Evolutionary conservation across 2,797 vertebrate genomes (phyloP).

Genomic region (Spondyliosoma cantharus): DNA sequence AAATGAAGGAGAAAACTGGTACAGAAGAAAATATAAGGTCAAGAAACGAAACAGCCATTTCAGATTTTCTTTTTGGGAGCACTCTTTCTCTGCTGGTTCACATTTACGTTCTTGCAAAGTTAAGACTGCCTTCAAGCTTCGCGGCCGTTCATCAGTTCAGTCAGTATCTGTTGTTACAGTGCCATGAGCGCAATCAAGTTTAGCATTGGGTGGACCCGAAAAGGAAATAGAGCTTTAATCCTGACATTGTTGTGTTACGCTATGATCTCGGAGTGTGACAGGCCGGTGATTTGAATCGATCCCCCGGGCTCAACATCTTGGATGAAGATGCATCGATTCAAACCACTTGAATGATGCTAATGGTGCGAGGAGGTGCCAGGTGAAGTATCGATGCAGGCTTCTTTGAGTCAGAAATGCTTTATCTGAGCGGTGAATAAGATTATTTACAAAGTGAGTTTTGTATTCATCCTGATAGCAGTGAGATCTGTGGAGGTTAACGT

Average conservation of each 20-base stretch:
- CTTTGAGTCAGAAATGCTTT: slow-evolving; percentile 9
- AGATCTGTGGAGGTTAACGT: background rate
- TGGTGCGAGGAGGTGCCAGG: slow-evolving; percentile 14
- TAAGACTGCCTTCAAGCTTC: background rate
- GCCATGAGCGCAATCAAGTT: background rate
- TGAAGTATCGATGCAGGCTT: slow-evolving; percentile 23
- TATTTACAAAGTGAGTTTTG: background rate
- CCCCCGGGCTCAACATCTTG: background rate
- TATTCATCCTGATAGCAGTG: background rate
- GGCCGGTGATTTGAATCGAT: slow-evolving; percentile 45
- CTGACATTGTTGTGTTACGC: slow-evolving; percentile 24
- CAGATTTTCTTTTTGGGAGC: background rate
- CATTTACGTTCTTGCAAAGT: background rate
- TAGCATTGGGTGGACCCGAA: slow-evolving; percentile 12
- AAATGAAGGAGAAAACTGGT: background rate
- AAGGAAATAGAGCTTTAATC: slow-evolving; percentile 41
- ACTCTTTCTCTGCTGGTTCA: background rate
- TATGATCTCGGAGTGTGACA: slow-evolving; percentile 18
- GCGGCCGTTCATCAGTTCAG: background rate
- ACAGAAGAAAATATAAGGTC: background rate
- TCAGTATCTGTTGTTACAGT: background rate
- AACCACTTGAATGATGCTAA: background rate
- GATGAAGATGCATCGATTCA: slow-evolving; percentile 49
- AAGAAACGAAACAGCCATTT: background rate
- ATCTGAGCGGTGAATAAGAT: background rate